phyloP scores from a whole-genome alignment of 2,888 invertebrate genomes.

The Rhopalosiphum nymphaeae region DNA sequence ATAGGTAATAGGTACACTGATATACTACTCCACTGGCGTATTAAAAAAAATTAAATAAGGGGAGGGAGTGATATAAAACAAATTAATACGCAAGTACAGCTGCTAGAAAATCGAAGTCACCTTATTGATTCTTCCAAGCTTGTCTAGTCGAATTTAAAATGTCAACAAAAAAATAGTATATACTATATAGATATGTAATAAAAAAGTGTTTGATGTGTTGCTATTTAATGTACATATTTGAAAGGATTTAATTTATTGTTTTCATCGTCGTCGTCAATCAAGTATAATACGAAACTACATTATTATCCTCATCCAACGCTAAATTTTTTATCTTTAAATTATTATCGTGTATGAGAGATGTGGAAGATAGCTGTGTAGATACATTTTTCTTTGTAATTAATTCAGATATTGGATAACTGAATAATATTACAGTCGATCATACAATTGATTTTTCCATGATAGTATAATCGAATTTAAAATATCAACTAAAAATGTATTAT shows the following conservation, averaged over 20 bases:
- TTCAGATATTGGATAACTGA: no score
- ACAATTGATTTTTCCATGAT: no score
- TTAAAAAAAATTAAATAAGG: background rate
- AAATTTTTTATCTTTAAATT: no score
- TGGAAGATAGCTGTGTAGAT: no score
- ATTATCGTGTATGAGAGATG: no score
- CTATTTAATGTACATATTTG: background rate
- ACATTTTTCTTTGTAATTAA: no score
- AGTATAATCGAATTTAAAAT: background rate
- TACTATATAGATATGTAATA: background rate
- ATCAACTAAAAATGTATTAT: background rate
- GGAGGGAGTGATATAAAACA: background rate
- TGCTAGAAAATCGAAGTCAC: background rate
- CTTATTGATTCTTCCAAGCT: background rate
- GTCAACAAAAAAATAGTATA: background rate
- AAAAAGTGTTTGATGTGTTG: background rate
- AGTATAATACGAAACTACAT: background rate
- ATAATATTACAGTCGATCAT: no score
- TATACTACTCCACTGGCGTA: background rate
- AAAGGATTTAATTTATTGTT: background rate
- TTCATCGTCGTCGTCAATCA: background rate
- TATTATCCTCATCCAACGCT: no score
- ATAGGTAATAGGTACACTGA: background rate
- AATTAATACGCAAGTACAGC: background rate
- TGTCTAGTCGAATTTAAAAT: background rate